phyloP scores from a whole-genome alignment of 2,113 vertebrate species.

The Galemys pyrenaicus region DNA sequence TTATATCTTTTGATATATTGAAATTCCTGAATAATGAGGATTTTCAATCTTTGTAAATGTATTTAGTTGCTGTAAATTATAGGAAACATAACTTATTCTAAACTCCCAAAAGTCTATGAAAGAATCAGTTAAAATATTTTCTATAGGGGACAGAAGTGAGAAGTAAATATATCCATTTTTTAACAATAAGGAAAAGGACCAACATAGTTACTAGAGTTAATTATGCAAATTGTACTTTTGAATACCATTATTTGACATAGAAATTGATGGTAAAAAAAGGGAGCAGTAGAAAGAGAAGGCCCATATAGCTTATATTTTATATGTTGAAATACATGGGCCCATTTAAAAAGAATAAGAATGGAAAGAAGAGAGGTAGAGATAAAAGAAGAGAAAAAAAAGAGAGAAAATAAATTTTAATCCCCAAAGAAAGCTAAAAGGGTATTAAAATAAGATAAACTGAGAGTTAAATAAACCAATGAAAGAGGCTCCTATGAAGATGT shows the following conservation, averaged over 20 bases:
- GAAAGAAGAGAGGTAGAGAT: neutral
- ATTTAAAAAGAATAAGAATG: neutral
- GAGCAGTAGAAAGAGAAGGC: neutral
- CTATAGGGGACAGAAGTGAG: neutral
- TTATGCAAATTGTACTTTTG: neutral
- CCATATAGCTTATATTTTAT: neutral
- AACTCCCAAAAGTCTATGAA: neutral
- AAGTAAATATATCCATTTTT: neutral
- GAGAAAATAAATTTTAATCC: neutral
- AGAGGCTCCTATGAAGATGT: fast-evolving
- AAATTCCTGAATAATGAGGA: neutral
- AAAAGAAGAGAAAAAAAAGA: neutral
- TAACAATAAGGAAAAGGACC: neutral
- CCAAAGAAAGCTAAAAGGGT: neutral
- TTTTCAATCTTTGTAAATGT: neutral
- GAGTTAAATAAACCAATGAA: neutral
- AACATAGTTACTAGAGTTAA: neutral
- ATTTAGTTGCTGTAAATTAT: neutral
- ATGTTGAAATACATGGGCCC: neutral
- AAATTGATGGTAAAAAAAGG: neutral
- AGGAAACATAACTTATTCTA: neutral
- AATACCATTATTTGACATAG: neutral
- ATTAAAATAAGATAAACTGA: neutral
- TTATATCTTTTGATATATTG: neutral
- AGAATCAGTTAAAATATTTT: neutral